Evolutionary conservation across 2,113 vertebrate genomes (phyloP).

Genomic region (Nematolebias whitei): DNA sequence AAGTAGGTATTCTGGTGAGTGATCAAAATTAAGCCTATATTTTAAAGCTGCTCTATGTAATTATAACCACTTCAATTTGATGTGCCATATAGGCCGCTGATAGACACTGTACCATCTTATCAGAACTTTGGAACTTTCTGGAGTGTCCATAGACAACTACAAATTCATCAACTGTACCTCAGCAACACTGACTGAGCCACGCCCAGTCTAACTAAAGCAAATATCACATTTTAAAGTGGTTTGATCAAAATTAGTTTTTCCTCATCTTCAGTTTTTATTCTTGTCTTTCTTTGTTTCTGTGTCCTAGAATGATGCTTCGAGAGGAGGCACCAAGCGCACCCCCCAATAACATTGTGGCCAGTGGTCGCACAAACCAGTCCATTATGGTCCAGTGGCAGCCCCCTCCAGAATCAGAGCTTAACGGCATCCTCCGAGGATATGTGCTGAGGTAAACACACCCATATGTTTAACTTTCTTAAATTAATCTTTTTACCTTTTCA

Average conservation of each 20-base stretch:
- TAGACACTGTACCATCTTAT: too few relatives aligned
- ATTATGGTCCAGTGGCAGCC: slow-evolving; percentile 99
- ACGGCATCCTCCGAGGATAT: slow-evolving; percentile 91
- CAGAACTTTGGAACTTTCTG: too few relatives aligned
- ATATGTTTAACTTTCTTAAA: not conserved
- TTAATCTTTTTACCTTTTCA: not conserved
- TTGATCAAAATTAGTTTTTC: slow-evolving; percentile 14
- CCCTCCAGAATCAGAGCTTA: slow-evolving; percentile 92
- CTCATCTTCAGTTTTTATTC: not conserved
- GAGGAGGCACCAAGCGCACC: slow-evolving; percentile 94
- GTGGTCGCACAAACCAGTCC: slow-evolving; percentile 95
- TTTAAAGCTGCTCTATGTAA: too few relatives aligned
- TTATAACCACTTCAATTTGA: too few relatives aligned
- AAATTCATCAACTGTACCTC: too few relatives aligned
- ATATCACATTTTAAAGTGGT: not conserved
- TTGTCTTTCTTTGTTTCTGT: slow-evolving; percentile 4
- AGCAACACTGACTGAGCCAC: too few relatives aligned
- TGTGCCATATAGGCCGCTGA: too few relatives aligned
- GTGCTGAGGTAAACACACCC: slow-evolving; percentile 84
- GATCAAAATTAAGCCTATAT: too few relatives aligned
- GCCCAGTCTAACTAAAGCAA: too few relatives aligned
- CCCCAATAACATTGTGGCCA: slow-evolving; percentile 95
- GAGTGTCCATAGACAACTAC: too few relatives aligned
- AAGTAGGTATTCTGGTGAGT: too few relatives aligned
- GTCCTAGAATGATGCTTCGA: slow-evolving; percentile 86